These are phyloP conservation scores for Cheiracanthium punctorium DNA, from an alignment of 2,888 invertebrate species.

Conservation along the genomic window DNA sequence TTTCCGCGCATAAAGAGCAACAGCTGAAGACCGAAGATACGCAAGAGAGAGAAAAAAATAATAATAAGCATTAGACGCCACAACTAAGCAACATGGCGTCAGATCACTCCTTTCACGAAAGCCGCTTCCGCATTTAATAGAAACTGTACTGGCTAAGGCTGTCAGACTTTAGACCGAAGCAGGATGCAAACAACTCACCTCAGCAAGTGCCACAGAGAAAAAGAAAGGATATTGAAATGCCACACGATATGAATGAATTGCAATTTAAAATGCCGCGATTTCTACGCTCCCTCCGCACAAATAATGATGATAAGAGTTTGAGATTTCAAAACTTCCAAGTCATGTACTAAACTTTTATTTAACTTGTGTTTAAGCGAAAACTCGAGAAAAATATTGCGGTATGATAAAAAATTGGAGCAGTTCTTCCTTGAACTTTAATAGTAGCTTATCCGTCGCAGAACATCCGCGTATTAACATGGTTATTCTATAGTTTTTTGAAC, in stretches of 20 bases:
- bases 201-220: not conserved
- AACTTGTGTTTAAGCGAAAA: no score
- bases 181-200: not conserved
- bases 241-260: not conserved
- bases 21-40: not conserved
- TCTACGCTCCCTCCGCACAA: no score
- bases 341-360: no score
- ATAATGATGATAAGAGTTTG: no score
- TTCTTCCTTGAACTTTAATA: no score
- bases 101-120: constrained; percentile 24
- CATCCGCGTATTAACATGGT: no score
- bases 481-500: no score
- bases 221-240: not conserved
- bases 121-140: constrained; percentile 40
- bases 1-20: not conserved
- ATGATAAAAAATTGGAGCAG: no score
- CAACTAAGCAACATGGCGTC: constrained; percentile 20
- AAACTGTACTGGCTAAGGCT: not conserved
- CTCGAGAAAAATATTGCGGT: no score
- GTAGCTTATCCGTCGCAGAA: no score
- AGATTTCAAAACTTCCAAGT: no score
- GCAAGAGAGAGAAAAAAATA: not conserved
- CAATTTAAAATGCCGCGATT: no score
- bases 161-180: constrained; percentile 19
- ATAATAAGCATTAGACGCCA: not conserved